Evolutionary conservation across 1,140 invertebrate genomes (phyloP).

Genomic region (Spodoptera litura): DNA sequence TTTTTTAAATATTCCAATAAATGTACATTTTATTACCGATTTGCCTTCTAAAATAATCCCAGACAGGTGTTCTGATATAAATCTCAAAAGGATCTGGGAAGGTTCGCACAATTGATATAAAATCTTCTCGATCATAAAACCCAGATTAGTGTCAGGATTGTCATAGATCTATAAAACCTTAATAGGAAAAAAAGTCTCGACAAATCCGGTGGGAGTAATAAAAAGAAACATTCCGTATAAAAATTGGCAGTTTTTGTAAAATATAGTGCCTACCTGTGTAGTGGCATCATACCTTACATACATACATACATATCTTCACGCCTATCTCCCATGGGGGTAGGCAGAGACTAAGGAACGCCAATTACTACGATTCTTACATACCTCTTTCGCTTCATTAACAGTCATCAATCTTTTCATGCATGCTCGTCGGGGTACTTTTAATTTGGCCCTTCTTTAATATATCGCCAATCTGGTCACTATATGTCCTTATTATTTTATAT

Average conservation of each 20-base stretch:
- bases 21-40: neutral
- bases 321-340: no score
- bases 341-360: no score
- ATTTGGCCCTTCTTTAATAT: no score
- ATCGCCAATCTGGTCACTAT: no score
- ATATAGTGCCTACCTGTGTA: no score
- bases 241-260: neutral
- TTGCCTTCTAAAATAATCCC: neutral
- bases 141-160: slow-evolving; percentile 14
- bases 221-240: neutral
- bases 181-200: neutral
- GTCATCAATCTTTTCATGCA: no score
- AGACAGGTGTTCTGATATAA: neutral
- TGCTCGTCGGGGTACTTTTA: no score
- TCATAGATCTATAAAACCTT: slow-evolving; percentile 12
- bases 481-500: no score
- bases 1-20: neutral
- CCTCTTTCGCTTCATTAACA: no score
- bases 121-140: slow-evolving; percentile 21
- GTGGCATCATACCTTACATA: no score
- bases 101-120: slow-evolving; percentile 13
- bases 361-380: no score
- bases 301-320: no score
- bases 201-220: neutral
- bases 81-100: neutral